Evolutionary conservation across 2,797 vertebrate genomes (phyloP).

Genomic region (Serranus cabrilla): DNA sequence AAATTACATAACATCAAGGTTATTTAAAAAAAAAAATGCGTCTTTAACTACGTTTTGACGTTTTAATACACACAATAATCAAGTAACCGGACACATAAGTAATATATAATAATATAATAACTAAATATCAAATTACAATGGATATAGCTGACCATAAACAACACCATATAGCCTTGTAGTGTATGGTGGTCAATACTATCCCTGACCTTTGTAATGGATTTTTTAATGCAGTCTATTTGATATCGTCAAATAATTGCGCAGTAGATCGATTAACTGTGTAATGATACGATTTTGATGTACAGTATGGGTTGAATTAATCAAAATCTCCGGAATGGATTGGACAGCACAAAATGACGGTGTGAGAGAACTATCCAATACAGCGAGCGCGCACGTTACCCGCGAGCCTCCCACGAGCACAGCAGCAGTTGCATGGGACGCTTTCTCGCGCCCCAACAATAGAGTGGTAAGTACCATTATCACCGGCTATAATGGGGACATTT

Average conservation of each 20-base stretch:
- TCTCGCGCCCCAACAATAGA: constrained; percentile 85
- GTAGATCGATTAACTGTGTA: neutral
- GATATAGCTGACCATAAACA: neutral
- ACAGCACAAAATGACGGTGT: constrained; percentile 30
- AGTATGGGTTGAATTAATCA: constrained; percentile 16
- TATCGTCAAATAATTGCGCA: neutral
- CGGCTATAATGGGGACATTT: constrained; percentile 64
- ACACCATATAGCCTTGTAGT: neutral
- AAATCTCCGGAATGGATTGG: constrained; percentile 53
- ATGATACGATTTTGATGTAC: neutral
- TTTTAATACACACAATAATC: no score
- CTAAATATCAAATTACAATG: no score
- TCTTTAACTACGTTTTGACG: no score
- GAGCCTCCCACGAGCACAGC: constrained; percentile 61
- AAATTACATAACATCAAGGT: no score
- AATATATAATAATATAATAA: no score
- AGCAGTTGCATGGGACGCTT: constrained; percentile 66
- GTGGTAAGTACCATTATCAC: constrained; percentile 84
- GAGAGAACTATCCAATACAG: constrained; percentile 58
- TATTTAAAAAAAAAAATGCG: no score
- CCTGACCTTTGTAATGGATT: neutral
- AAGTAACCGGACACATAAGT: no score
- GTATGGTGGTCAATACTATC: neutral
- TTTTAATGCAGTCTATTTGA: neutral
- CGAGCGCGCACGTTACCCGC: constrained; percentile 43